Evolutionary conservation across 2,113 vertebrate species (phyloP), one percentile per base, ranked within the genome.

Genomic region (Triplophysa tibetana): DNA sequence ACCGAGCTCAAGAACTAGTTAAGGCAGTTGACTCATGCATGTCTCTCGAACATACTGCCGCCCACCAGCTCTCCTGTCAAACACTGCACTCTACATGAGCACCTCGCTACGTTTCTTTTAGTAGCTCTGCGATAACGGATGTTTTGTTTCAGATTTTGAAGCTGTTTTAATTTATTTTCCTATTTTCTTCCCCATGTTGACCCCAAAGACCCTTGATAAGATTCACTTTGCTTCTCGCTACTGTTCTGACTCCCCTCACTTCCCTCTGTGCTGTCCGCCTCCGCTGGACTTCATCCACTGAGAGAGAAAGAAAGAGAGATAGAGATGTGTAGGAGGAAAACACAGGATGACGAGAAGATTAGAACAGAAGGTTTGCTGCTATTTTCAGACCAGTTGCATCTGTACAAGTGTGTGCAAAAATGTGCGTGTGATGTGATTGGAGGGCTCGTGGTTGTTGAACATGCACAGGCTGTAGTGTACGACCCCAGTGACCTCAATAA

Each of bases 251-350:
- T 52, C 16, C 16, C n/a, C 54, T 58, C 54, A 58, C 54, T 38
- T 45, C 56, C 23, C 43, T 50, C 14, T 56, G 16, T 33, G 45
- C 45, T 9, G 48, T 62, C 72, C 23, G 38, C 56, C 56, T 13
- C 70, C 21, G 23, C 21, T 74, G 70, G 69, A 56, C 69, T 38
- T 54, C 12, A 70, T 29, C 52, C 70, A 58, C 19, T 8, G 3
- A 43, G 33, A 21, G 69, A 70, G 21, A 65, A 10, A 29, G 63
- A 24, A 23, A 2, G 56, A 19, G 58, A 74, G 58, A 75, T 41
- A 75, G 56, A 48, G 21, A 26, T 45, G 73, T 75, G 73, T 75
- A 75, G 73, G 73, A 75, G 73, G 73, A 29, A 75, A 50, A n/a
- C 11, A 17, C 72, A 26, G 38, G 58, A 73, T 75, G 41, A 62